Evolutionary conservation across 2,113 vertebrate species (phyloP), one percentile per base, ranked within the genome.

Genomic region (Phaethon lepturus): DNA sequence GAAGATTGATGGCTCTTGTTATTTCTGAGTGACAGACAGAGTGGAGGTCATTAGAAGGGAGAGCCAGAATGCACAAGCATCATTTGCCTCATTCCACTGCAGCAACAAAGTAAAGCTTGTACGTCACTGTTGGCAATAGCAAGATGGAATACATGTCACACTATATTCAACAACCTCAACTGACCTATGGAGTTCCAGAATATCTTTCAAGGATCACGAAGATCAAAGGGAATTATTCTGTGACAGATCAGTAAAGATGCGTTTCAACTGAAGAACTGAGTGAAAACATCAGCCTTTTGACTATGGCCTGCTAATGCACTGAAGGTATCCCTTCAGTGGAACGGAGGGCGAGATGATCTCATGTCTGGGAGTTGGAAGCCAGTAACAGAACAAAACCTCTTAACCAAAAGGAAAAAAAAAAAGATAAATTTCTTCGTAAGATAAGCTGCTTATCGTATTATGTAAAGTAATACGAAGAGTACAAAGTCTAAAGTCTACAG

Each of bases 311-410:
- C 94, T 95, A 93, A 72, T 63, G 80, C 91, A 95, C 12, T 47
- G 97, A 91, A 95, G 95, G 92, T 68, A 78, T 17, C 45, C 79
- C 95, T 90, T 93, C 49, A 81, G 82, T 53, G 50, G 92, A 91
- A 94, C 82, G 95, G 96, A 89, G 85, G 84, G 74, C 63, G 95
- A 97, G 92, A 85, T 68, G 86, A 97, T 93, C 94, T 96, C 88
- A 40, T 73, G 94, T 88, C 96, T 97, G 94, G 92, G 79, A 66
- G 94, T 66, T 88, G 94, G 94, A 91, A 94, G 93, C 91, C 95
- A 97, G 94, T 90, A 93, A 94, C 94, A 96, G 88, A 97, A 97
- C 93, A 96, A 97, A 97, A 94, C 72, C 96, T 95, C 96, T 94
- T 97, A 95, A 97, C 92, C 56, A 84, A 96, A 38, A 38, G 95